phyloP scores from a whole-genome alignment of 2,797 vertebrate species.

The Strix occidentalis region DNA sequence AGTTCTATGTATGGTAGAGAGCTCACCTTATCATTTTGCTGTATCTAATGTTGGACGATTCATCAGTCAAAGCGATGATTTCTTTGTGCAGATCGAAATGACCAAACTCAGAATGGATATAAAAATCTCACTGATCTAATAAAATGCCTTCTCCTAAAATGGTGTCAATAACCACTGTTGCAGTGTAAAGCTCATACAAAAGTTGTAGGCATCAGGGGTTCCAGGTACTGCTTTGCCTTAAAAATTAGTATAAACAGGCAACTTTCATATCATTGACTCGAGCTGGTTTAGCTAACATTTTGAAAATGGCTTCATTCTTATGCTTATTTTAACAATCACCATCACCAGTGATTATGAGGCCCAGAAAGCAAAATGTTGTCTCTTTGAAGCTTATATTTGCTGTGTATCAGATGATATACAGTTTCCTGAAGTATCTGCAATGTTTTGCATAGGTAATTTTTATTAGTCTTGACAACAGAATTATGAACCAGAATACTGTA shows the following conservation, averaged over 20 bases:
- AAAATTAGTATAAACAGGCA: not conserved
- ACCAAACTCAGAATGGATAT: not conserved
- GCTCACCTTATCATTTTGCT: not conserved
- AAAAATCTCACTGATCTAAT: not conserved
- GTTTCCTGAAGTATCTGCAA: not conserved
- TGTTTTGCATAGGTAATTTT: not conserved
- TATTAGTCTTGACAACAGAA: not conserved
- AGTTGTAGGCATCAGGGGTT: not conserved
- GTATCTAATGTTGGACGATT: not conserved
- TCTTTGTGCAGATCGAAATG: not conserved
- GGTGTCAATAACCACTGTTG: not conserved
- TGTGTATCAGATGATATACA: not conserved
- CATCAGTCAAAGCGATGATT: not conserved
- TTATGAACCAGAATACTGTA: not conserved
- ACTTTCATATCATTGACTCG: not conserved
- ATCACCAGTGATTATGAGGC: not conserved
- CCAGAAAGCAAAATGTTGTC: not conserved
- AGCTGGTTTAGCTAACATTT: not conserved
- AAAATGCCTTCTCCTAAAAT: not conserved
- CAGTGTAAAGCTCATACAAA: not conserved
- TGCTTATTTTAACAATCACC: not conserved
- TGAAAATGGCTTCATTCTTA: not conserved
- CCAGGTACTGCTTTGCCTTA: not conserved
- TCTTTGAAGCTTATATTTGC: not conserved
- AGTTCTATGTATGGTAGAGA: not conserved